Evolutionary conservation across 2,797 vertebrate species (phyloP), one percentile per base, ranked within the genome.

Genomic region (Gadopsis bispinosus): DNA sequence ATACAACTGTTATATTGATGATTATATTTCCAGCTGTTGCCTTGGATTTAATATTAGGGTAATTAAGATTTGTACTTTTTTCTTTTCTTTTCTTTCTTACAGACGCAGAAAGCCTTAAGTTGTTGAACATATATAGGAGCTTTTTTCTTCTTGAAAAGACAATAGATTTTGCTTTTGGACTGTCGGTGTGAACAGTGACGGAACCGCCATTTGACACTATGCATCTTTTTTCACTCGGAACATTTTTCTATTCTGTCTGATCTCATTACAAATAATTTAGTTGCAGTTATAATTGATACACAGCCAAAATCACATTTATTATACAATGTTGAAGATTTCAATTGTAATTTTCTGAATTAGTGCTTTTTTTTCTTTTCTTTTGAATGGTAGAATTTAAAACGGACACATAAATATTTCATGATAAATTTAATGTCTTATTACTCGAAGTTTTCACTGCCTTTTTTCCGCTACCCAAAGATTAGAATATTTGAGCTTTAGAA

Each of bases 41-140:
- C 14, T 59, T 53, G 7, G 13, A n/a, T 26, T 29, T 53, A 9
- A 60, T 43, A 37, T 59, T 0, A 7, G 0, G 3, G 26, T 33
- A 16, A 50, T 62, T 56, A 5, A 56, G 35, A 0, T 58, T 48
- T 41, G 43, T 0, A 1, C 13, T 54, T n/a, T 17, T 58, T 61
- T 69, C 54, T 85, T 58, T 61, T 69, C 54, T 85, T 35, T 63
- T 80, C 59, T 89, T 77, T 77, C 65, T 89, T 86, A 4, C 78
- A 99, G 98, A 87, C 96, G 98, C 87, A 97, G 96, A 89, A 99
- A 97, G 81, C 97, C 97, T 3, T 99, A 91, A 96, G 4, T 3
- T 2, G 12, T 37, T 55, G 67, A 5, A 50, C 31, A 48, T 5
- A 33, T 47, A 54, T 78, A 70, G 59, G 26, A 61, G 14, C 19